phyloP scores from a whole-genome alignment of 2,113 vertebrate species.

The Prolemur simus region DNA sequence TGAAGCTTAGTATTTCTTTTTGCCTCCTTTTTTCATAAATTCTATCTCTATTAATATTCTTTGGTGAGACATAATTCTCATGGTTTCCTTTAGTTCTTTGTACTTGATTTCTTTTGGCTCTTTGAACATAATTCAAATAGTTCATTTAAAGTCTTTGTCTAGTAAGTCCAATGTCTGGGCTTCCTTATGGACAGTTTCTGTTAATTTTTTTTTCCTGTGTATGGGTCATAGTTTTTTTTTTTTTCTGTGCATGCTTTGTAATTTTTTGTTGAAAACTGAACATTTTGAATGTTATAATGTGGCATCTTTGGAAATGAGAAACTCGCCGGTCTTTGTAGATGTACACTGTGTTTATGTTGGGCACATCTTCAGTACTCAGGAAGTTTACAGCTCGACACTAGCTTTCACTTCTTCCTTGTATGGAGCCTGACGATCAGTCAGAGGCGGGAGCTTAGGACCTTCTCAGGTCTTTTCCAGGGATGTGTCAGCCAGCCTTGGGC shows the following conservation, averaged over 20 bases:
- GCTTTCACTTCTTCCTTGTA: neutral
- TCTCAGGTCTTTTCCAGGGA: neutral
- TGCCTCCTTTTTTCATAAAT: neutral
- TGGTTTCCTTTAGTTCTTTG: neutral
- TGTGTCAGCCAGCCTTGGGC: neutral
- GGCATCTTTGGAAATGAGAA: neutral
- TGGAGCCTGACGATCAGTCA: neutral
- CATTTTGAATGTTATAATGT: neutral
- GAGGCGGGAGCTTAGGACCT: neutral
- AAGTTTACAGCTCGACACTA: neutral
- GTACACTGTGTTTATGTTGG: neutral
- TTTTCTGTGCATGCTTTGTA: neutral
- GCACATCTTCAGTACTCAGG: neutral
- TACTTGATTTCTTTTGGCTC: neutral
- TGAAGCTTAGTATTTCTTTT: neutral
- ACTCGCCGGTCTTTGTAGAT: neutral
- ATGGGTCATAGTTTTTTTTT: neutral
- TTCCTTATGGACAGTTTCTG: neutral
- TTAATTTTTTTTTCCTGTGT: neutral
- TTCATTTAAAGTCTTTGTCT: conserved; percentile 2
- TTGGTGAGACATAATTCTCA: neutral
- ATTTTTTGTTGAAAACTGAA: neutral
- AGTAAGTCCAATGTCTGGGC: neutral
- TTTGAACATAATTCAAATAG: neutral
- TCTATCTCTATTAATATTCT: neutral